Evolutionary conservation across 2,797 vertebrate species (phyloP).

Genomic region (Oreortyx pictus): DNA sequence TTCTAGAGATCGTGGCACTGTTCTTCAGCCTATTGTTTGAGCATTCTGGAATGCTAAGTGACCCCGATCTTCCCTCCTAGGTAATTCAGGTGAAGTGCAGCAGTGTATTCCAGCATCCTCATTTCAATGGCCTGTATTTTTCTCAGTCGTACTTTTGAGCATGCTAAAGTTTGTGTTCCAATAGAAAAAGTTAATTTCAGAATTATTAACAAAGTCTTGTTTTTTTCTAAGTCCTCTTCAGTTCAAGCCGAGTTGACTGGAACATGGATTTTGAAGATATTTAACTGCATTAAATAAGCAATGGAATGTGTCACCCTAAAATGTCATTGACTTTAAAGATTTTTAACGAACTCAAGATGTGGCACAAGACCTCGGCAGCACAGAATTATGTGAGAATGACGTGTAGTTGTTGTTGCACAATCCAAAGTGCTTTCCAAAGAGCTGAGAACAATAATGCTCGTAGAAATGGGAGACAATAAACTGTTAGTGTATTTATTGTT

Average conservation of each 20-base stretch:
- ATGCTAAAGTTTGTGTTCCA: neutral
- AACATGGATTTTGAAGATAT: neutral
- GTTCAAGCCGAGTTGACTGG: neutral
- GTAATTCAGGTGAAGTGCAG: constrained; percentile 31
- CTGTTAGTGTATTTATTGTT: constrained; percentile 13
- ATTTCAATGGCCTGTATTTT: constrained; percentile 10
- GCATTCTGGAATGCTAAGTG: neutral
- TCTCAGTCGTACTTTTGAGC: neutral
- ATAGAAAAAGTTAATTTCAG: neutral
- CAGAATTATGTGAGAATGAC: neutral
- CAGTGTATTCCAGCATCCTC: constrained; percentile 22
- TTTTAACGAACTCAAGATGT: neutral
- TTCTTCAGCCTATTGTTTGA: neutral
- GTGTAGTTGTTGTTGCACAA: neutral
- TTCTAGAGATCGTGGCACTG: neutral
- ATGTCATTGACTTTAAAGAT: neutral
- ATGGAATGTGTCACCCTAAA: neutral
- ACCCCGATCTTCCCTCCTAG: constrained; percentile 1
- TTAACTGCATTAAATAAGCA: neutral
- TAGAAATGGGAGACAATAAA: neutral
- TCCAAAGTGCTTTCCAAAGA: neutral
- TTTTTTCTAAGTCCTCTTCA: neutral
- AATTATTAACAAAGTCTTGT: neutral
- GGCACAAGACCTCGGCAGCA: neutral
- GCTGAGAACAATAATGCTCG: neutral